Evolutionary conservation across 2,888 invertebrate species (phyloP), one percentile per base, ranked within the genome.

Genomic region (Nomada ruficornis): DNA sequence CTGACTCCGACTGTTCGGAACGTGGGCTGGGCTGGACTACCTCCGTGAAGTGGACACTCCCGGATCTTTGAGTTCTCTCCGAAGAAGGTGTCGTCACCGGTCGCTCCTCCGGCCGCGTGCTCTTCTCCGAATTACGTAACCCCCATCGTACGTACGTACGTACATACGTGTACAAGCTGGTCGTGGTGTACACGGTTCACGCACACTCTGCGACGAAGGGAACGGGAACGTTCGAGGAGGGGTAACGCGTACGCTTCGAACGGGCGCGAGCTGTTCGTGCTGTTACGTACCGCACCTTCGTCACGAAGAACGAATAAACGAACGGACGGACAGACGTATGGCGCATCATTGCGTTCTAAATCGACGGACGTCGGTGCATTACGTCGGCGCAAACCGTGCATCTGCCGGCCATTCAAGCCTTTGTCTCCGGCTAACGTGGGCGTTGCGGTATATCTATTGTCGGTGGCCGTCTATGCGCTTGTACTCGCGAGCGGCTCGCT

Each of bases 51-150:
- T 86, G 90, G 88, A 90, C 90, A 90, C 90, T 90, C 89, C 90
- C 89, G 89, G 89, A 90, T 90, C 86, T 88, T 73, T 62, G 64
- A 80, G 80, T 82, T 65, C 78, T 80, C 79, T 77, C 70, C 70
- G 83, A 73, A 59, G 76, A 77, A 86, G 89, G 87, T 89, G 89
- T 90, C 89, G 90, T 90, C 90, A 89, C 80, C 86, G 84, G 78
- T 85, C 85, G 87, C 84, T 83, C 83, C 85, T 84, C 76, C 69
- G 80, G 71, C 83, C 82, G 86, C 86, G 79, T 86, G 86, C 85
- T 87, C 88, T 83, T 89, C 88, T 88, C 89, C 90, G 90, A 90
- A 91, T 91, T 91, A 86, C 90, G 91, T 89, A 91, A 91, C 80
- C 77, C 55, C 70, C 65, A 71, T 67, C 60, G 60, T 60, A 65